Evolutionary conservation across 2,888 invertebrate genomes (phyloP), one percentile per base, ranked within the genome.

Genomic region (Lagria hirta): DNA sequence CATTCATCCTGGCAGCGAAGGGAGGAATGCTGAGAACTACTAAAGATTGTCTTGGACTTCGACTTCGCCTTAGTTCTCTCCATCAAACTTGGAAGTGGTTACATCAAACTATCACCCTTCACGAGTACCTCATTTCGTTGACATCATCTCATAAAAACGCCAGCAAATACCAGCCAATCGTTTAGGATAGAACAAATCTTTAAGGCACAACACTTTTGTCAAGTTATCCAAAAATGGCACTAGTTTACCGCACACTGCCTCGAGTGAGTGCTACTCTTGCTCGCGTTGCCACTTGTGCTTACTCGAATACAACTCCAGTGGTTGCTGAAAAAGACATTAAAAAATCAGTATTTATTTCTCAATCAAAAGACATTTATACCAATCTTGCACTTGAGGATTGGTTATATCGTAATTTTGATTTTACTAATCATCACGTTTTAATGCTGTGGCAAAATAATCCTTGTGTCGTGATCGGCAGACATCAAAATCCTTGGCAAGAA

Each of bases 321-420:
- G 24, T n/a, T 14, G 29, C 43, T 10, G 57, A 57, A 26, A 51
- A 57, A 33, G 50, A 81, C 65, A 80, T 88, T 58, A 82, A 82
- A 54, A 91, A 91, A 73, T 88, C 89, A 1, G 91, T 95, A 24
- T 90, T 90, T 62, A 88, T 96, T 68, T 97, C 97, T 0, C 89
- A 89, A 70, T 93, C 92, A 1, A 83, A 82, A 48, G 88, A 96
- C 68, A 86, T 99, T 54, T 94, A 83, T 66, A 86, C 88, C 5
- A 99, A 99, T 73, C 74, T 98, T 62, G 97, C 98, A 2, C 72
- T 98, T 42, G 98, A 99, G 72, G 93, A 97, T 70, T 97, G 96
- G 95, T 76, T 98, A 61, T 96, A 94, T 72, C 82, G 81, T 38
- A 88, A 95, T 65, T 84, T 83, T 69, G 84, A 93, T 68, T 89